phyloP scores from a whole-genome alignment of 2,888 invertebrate genomes.

The Drosophila phalerata region DNA sequence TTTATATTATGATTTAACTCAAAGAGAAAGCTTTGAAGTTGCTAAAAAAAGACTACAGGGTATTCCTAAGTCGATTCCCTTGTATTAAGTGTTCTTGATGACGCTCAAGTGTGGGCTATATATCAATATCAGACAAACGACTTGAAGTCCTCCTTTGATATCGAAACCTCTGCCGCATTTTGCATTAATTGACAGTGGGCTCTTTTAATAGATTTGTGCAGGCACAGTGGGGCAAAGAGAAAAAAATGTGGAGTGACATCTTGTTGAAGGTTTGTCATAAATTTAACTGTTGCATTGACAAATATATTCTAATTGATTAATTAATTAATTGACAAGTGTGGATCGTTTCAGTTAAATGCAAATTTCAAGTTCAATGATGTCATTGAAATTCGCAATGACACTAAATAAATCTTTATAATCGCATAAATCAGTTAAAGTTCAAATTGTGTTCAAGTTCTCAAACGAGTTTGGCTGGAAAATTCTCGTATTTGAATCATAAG shows the following conservation, averaged over 20 bases:
- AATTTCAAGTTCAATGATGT: constrained; percentile 15
- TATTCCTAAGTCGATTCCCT: background rate
- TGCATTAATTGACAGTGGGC: constrained; percentile 41
- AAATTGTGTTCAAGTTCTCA: background rate
- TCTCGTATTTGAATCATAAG: constrained; percentile 4
- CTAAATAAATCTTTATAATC: constrained; percentile 11
- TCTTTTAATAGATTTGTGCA: constrained; percentile 30
- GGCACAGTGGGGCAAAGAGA: background rate
- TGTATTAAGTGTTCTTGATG: constrained; percentile 3
- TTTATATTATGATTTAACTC: background rate
- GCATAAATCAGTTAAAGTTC: constrained; percentile 6
- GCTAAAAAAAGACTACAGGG: background rate
- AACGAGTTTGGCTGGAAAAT: constrained; percentile 15
- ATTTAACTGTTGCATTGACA: constrained; percentile 31
- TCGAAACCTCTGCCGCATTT: constrained; percentile 21
- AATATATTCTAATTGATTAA: constrained; percentile 11
- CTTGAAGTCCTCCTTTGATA: constrained; percentile 41
- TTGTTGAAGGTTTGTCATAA: constrained; percentile 25
- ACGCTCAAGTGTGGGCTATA: constrained; percentile 18
- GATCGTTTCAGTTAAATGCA: constrained; percentile 1
- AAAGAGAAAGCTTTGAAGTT: background rate
- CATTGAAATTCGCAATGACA: background rate
- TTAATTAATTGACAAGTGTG: background rate
- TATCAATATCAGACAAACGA: constrained; percentile 51
- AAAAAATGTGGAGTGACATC: constrained; percentile 23